Percentiles rank a stretch among this genome's conserved stretches.
These are phyloP conservation scores for Idaea biselata DNA, from an alignment of 2,888 invertebrate genomes.

Conservation along the genomic window DNA sequence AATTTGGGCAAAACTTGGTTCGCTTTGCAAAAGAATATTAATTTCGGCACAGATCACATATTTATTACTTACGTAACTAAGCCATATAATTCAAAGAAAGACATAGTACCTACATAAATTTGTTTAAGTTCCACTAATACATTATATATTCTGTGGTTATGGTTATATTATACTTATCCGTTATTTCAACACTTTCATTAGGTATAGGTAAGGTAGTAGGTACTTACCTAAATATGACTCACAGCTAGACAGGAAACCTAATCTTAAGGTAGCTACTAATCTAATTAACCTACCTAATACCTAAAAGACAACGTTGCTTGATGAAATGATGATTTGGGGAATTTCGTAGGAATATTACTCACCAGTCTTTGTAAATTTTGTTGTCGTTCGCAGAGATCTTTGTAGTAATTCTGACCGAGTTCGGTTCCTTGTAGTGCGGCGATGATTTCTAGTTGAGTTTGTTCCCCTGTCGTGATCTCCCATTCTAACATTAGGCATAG, in stretches of 20 bases:
- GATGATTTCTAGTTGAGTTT: constrained; percentile 84
- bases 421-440: constrained; percentile 87
- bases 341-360: constrained; percentile 13
- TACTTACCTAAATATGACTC: not conserved
- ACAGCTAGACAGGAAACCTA: not conserved
- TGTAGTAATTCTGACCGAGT: constrained; percentile 84
- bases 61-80: too few relatives aligned
- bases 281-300: not conserved
- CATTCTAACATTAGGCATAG: constrained; percentile 89
- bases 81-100: too few relatives aligned
- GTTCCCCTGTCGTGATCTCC: constrained; percentile 81
- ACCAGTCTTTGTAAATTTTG: constrained; percentile 87
- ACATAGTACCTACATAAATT: too few relatives aligned
- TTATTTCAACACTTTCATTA: too few relatives aligned
- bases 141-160: too few relatives aligned
- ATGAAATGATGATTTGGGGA: not conserved
- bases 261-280: not conserved
- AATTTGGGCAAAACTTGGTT: too few relatives aligned
- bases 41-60: too few relatives aligned
- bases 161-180: too few relatives aligned
- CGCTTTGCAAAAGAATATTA: too few relatives aligned
- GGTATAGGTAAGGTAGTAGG: too few relatives aligned
- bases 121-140: too few relatives aligned
- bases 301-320: not conserved
- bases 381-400: constrained; percentile 86